Conservation (phyloP, 2,113 vertebrate genomes). For the Eretmochelys imbricata region DNA sequence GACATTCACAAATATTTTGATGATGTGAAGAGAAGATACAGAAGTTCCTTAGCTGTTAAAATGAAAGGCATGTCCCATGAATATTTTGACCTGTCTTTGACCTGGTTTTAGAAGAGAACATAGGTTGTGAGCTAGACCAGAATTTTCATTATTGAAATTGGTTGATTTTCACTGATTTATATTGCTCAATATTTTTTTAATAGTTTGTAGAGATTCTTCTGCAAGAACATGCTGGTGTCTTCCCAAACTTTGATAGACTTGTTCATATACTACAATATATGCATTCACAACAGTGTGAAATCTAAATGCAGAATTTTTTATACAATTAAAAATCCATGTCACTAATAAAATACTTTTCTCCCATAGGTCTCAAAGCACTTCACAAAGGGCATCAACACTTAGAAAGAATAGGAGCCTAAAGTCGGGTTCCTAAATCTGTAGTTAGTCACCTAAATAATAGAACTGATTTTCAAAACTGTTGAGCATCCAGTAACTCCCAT, state of each 20-base stretch:
- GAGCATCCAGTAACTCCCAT: too few relatives aligned
- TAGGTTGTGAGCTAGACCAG: neutral
- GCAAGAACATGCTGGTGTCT: neutral
- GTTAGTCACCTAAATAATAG: too few relatives aligned
- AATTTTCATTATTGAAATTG: neutral
- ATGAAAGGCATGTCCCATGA: neutral
- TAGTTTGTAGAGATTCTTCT: neutral
- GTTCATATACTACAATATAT: neutral
- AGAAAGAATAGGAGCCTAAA: too few relatives aligned
- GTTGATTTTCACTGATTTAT: neutral
- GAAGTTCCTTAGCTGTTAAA: neutral
- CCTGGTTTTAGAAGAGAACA: neutral
- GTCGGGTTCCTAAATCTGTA: too few relatives aligned
- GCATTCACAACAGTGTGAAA: neutral
- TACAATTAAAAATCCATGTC: neutral
- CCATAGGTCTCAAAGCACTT: neutral
- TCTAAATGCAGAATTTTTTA: neutral
- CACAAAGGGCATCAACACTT: neutral
- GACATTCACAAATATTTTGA: neutral
- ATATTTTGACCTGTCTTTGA: constrained; percentile 7
- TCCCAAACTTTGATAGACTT: fast-evolving
- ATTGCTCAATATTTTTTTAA: neutral
- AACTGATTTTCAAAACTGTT: too few relatives aligned
- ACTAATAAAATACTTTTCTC: neutral
- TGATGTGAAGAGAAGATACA: constrained; percentile 1